Base-by-base conservation (phyloP, 2,797 vertebrate genomes). In the Oreochromis mossambicus region DNA sequence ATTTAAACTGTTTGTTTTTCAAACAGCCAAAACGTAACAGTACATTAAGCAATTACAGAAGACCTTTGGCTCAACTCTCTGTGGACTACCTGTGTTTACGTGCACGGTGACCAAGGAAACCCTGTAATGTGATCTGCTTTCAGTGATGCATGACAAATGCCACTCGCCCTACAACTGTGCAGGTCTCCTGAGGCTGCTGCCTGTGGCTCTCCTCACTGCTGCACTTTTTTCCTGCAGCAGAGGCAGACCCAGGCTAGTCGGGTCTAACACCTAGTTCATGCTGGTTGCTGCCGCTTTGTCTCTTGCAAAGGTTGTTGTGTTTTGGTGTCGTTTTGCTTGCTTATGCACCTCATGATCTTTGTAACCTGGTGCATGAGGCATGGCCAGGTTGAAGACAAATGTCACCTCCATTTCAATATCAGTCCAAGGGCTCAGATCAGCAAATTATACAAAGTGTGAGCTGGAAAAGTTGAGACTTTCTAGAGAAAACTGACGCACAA, bases 241-340 rank as follows among this genome's bases (percentile, higher is more conserved):
- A 73, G 41, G 14, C 9, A 46, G 6, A 46, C 41, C 36, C n/a
- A 41, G 63, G 5, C n/a, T 66, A 38, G 0, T 4, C 8, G 0
- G 11, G n/a, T 24, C 63, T 9, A 43, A 26, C 38, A 0, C 5
- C 38, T 43, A 68, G 63, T 14, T 68, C 32, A 26, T 1, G 8
- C 21, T 10, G 21, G n/a, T 21, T 24, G 38, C 21, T 6, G n/a
- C 63, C 2, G 3, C 26, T 43, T 15, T 68, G 36, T 43, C 36
- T 34, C n/a, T 9, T 26, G 34, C 19, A 63, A 63, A 63, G 10
- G 19, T 0, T 41, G 36, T 14, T 41, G n/a, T 1, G 1, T 21
- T 21, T 66, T 66, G 34, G 19, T 66, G 61, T 32, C 4, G 4
- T 38, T 63, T 38, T 63, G 4, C 19, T 38, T 12, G 32, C 58